These are phyloP conservation scores for Heteronetta atricapilla DNA, from an alignment of 2,113 vertebrate genomes.

Conservation along the genomic window DNA sequence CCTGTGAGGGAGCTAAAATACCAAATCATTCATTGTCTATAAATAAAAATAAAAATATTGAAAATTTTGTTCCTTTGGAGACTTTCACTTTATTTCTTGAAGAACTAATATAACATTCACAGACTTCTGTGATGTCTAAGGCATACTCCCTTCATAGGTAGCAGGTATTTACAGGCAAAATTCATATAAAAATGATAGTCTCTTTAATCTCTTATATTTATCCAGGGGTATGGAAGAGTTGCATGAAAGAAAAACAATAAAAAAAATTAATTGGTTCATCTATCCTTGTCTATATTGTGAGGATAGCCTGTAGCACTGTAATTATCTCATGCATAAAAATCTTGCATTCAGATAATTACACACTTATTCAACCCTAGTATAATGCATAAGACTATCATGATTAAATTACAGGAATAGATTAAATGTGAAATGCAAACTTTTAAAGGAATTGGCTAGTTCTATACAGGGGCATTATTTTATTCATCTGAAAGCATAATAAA, in stretches of 20 bases:
- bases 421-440: conserved; percentile 52
- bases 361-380: conserved; percentile 12
- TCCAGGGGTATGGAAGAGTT: background rate
- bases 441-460: conserved; percentile 2
- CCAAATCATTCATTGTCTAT: background rate
- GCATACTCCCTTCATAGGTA: background rate
- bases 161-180: background rate
- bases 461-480: conserved; percentile 20
- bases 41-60: background rate
- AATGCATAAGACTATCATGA: background rate
- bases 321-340: conserved; percentile 45
- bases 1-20: background rate
- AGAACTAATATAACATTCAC: background rate
- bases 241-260: background rate
- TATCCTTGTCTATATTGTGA: background rate
- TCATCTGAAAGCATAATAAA: conserved; percentile 27
- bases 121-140: background rate
- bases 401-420: conserved; percentile 47
- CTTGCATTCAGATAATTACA: conserved; percentile 48
- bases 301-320: background rate
- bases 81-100: background rate
- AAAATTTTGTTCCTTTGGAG: background rate
- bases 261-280: conserved; percentile 23
- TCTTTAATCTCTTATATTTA: background rate
- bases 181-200: background rate